These are phyloP conservation scores for Campodea augens DNA, from an alignment of 1,140 invertebrate species.

Conservation along the genomic window DNA sequence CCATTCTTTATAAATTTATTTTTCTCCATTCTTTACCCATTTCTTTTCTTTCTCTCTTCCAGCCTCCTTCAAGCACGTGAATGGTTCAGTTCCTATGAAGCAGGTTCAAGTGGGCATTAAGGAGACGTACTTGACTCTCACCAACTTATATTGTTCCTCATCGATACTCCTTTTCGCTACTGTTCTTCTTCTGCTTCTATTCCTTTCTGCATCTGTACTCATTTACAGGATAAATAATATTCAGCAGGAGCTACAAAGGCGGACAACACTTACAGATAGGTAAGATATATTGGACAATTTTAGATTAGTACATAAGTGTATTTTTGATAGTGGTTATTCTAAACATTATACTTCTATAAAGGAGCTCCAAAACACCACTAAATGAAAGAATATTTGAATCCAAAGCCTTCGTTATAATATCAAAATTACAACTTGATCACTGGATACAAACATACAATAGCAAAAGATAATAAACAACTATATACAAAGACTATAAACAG, in stretches of 20 bases:
- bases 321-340: not conserved
- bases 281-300: conserved; percentile 6
- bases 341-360: no score
- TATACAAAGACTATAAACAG: no score
- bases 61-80: conserved; percentile 6
- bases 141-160: conserved; percentile 12
- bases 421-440: no score
- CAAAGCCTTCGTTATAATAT: no score
- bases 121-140: not conserved
- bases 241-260: conserved; percentile 21
- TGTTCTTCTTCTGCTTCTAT: conserved; percentile 24
- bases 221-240: conserved; percentile 27
- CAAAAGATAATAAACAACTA: no score
- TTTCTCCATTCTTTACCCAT: no score
- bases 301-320: not conserved
- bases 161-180: conserved; percentile 25
- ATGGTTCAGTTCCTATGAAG: not conserved
- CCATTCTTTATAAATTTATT: no score
- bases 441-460: no score
- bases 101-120: not conserved
- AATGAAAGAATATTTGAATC: no score
- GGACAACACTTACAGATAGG: conserved; percentile 13
- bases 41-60: no score
- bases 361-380: no score
- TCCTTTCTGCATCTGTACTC: conserved; percentile 26